Conservation (phyloP, 1,140 invertebrate species). For the Sitophilus oryzae region DNA sequence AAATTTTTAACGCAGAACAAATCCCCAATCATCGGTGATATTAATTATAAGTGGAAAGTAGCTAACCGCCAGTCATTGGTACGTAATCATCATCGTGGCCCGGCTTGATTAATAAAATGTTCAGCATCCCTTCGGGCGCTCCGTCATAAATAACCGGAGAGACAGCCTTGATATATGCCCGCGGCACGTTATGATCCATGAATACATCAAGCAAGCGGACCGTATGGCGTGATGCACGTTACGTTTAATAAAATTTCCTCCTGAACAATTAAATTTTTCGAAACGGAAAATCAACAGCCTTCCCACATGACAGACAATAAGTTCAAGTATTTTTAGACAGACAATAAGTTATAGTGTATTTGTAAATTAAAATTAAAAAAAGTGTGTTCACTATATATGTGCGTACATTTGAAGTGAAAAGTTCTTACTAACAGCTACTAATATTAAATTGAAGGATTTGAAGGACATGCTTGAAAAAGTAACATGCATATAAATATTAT, state of each 20-base stretch:
- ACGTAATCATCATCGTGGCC: slow-evolving; percentile 30
- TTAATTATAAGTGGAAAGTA: slow-evolving; percentile 22
- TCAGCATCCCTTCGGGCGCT: slow-evolving; percentile 26
- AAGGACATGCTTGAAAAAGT: no score
- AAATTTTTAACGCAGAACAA: slow-evolving; percentile 17
- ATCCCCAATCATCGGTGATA: slow-evolving; percentile 22
- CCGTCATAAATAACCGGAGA: slow-evolving; percentile 36
- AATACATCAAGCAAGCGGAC: slow-evolving; percentile 34
- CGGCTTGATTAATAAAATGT: slow-evolving; percentile 33
- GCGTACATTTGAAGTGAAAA: no score
- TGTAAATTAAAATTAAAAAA: no score
- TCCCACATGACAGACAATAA: no score
- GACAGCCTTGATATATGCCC: slow-evolving; percentile 38
- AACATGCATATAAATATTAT: no score
- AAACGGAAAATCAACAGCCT: no score
- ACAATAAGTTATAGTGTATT: no score
- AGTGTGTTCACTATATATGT: no score
- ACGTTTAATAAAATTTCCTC: slow-evolving; percentile 24
- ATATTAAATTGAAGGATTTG: no score
- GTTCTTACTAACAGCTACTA: no score
- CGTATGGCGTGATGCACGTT: slow-evolving; percentile 22
- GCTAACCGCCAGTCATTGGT: slow-evolving; percentile 27
- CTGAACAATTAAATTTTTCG: background rate
- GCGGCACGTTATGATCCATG: slow-evolving; percentile 38
- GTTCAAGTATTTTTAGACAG: no score